phyloP scores from a whole-genome alignment of 1,140 invertebrate genomes.

The Copidosoma floridanum region DNA sequence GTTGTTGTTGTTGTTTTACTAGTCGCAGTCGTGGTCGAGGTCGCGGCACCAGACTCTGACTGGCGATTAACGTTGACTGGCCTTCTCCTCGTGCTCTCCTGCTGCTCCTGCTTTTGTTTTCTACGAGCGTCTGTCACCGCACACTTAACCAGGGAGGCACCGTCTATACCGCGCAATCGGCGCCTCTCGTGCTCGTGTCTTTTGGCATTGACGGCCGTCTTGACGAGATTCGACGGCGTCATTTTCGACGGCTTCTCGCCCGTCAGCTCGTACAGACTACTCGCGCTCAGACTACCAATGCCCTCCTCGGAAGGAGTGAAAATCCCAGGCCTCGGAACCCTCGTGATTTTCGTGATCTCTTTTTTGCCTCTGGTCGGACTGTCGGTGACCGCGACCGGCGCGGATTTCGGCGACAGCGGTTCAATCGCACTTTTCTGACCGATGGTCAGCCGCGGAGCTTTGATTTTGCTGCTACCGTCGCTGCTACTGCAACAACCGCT shows the following conservation, averaged over 20 bases:
- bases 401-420: neutral
- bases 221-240: conserved; percentile 66
- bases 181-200: conserved; percentile 58
- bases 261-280: conserved; percentile 24
- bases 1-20: neutral
- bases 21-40: neutral
- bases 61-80: neutral
- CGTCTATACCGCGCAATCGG: conserved; percentile 44
- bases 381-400: neutral
- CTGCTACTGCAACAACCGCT: conserved; percentile 8
- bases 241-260: conserved; percentile 48
- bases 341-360: conserved; percentile 6
- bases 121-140: conserved; percentile 26
- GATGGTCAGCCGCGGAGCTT: neutral
- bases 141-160: conserved; percentile 44
- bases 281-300: neutral
- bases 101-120: conserved; percentile 8
- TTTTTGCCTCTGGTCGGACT: conserved; percentile 23
- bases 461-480: neutral
- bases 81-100: conserved; percentile 21
- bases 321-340: conserved; percentile 42
- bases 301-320: conserved; percentile 42
- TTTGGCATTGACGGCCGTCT: conserved; percentile 66
- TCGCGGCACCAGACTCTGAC: neutral
- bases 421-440: neutral